Evolutionary conservation across 2,113 vertebrate species (phyloP), one percentile per base, ranked within the genome.

Genomic region (Gallinago undulata): DNA sequence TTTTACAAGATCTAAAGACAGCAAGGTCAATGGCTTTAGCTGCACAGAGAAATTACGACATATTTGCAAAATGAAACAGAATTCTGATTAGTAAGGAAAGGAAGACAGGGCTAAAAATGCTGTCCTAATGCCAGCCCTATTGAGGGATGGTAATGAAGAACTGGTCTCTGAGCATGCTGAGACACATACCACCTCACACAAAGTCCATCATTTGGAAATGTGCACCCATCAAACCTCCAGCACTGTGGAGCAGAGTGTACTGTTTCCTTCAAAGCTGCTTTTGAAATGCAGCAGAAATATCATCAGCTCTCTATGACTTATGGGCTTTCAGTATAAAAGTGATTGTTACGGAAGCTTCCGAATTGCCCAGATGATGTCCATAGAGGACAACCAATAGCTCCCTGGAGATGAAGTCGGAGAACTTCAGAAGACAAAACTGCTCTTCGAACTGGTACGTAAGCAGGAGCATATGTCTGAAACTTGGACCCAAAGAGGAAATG

Each of bases 1-100:
- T 70, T 76, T 45, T 24, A 48, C 12, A 30, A 70, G 47, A 55
- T 88, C 57, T 78, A 89, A 89, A 92, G 21, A 55, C 19, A 70
- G 23, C 39, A 51, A 94, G 74, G 84, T 88, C 86, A 93, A 84
- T 19, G 35, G 33, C 51, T 90, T 89, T 64, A 63, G 51, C 51
- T 90, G 43, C 41, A 75, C 33, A 84, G 62, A 84, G 73, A 81
- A 89, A 95, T 93, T 21, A 81, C 19, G 37, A 72, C 5, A 10
- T 56, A 81, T 86, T 89, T 91, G 47, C 31, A 92, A 90, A 95
- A 89, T 33, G 11, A 89, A 96, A 86, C 28, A 45, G 72, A 92
- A 81, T 91, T 92, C 75, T 93, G 64, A 75, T 64, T 39, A 59
- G 47, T 27, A 75, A 77, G 43, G 64, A 89, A 74, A 88, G 60